Evolutionary conservation across 2,113 vertebrate genomes (phyloP).

Genomic region (Azemiops feae): DNA sequence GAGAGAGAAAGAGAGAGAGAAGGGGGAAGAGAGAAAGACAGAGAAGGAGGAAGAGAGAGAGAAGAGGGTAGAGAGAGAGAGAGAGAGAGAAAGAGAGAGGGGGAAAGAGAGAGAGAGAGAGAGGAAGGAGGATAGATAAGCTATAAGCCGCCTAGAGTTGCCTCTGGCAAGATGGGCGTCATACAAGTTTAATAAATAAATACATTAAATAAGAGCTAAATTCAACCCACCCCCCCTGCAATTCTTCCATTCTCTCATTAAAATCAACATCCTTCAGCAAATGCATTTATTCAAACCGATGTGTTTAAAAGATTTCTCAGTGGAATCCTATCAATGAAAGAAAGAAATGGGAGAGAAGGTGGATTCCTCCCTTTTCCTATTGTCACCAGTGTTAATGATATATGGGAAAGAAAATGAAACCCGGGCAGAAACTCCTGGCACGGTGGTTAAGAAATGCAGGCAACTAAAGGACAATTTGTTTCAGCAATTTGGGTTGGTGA

Average conservation of each 20-base stretch:
- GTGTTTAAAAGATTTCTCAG: neutral
- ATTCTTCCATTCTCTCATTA: slow-evolving; percentile 22
- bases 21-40: no score
- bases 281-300: neutral
- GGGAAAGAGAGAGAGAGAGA: no score
- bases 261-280: slow-evolving; percentile 1
- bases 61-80: no score
- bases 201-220: no score
- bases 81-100: no score
- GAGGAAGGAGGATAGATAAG: no score
- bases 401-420: neutral
- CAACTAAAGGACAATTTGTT: neutral
- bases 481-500: neutral
- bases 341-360: neutral
- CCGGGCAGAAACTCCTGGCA: neutral
- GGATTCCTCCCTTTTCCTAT: neutral
- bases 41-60: no score
- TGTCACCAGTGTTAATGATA: neutral
- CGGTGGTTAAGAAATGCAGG: neutral
- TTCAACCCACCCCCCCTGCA: slow-evolving; percentile 13
- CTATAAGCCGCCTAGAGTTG: no score
- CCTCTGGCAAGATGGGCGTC: no score
- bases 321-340: neutral
- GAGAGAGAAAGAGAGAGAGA: no score
- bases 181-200: no score